These are phyloP conservation scores for Pardalotus punctatus DNA, from an alignment of 2,113 vertebrate species.

Conservation along the genomic window DNA sequence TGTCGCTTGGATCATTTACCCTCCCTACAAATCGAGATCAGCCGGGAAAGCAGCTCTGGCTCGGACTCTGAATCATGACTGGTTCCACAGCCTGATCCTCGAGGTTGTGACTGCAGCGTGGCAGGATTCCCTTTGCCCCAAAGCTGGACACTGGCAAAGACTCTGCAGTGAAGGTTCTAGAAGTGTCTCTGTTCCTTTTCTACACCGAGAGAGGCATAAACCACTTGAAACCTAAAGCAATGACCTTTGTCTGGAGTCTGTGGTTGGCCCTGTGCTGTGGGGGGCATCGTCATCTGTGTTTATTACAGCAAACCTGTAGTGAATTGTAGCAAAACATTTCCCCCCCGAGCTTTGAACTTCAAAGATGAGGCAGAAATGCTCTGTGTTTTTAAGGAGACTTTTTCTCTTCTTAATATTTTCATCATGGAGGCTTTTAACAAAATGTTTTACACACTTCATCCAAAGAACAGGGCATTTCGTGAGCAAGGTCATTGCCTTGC, in stretches of 20 bases:
- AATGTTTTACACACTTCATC: conserved; percentile 69
- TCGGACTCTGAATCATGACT: conserved; percentile 91
- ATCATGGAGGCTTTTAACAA: conserved; percentile 72
- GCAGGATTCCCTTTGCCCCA: not conserved
- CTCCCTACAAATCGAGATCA: conserved; percentile 97
- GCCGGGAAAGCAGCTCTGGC: conserved; percentile 92
- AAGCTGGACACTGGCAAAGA: conserved; percentile 25
- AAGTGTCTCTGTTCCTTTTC: conserved; percentile 26
- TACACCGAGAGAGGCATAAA: not conserved
- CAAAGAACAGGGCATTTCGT: conserved; percentile 71
- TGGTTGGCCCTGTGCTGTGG: conserved; percentile 43
- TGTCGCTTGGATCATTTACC: conserved; percentile 94
- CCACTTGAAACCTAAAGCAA: conserved; percentile 51
- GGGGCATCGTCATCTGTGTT: conserved; percentile 53
- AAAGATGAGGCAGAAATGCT: conserved; percentile 63
- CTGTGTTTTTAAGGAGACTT: conserved; percentile 70
- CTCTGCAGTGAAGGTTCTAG: conserved; percentile 15
- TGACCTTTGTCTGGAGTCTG: not conserved
- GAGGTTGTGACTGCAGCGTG: not conserved
- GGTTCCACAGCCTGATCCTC: not conserved
- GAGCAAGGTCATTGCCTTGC: conserved; percentile 60
- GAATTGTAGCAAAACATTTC: conserved; percentile 45
- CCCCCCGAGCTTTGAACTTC: conserved; percentile 56
- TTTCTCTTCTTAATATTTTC: conserved; percentile 69
- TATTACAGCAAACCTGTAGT: conserved; percentile 52